Conservation (phyloP, 2,888 invertebrate genomes). For the Netelia inedita region DNA sequence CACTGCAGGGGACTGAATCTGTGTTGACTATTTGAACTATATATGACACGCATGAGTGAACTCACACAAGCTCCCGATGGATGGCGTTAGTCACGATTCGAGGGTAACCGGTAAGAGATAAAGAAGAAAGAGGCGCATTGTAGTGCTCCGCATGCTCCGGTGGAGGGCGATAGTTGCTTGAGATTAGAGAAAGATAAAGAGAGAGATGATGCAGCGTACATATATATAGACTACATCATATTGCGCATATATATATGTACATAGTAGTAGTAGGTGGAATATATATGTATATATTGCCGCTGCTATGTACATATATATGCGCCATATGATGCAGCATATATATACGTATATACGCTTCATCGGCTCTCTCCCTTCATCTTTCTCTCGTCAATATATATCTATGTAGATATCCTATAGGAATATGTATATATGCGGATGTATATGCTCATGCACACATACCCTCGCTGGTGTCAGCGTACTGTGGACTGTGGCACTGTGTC, state of each 20-base stretch:
- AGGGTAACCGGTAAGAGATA: neutral
- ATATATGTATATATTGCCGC: neutral
- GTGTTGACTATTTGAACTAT: neutral
- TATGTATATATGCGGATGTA: no score
- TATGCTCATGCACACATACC: no score
- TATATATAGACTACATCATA: neutral
- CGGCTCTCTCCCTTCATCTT: no score
- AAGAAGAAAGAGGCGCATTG: neutral
- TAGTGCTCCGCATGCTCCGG: neutral
- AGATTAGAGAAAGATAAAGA: neutral
- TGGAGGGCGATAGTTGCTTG: neutral
- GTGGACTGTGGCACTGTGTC: neutral
- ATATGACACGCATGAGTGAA: neutral
- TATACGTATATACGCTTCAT: no score
- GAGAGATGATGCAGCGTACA: no score
- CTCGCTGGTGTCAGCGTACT: slow-evolving; percentile 20
- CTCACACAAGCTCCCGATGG: neutral
- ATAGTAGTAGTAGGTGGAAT: neutral
- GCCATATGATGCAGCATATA: neutral
- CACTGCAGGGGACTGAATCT: neutral
- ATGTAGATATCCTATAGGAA: neutral
- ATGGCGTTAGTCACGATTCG: neutral
- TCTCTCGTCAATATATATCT: slow-evolving; percentile 6
- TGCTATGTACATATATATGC: neutral
- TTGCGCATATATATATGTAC: neutral